Base-by-base conservation (phyloP, 2,888 invertebrate genomes). In the Eupelmus urozonus region DNA sequence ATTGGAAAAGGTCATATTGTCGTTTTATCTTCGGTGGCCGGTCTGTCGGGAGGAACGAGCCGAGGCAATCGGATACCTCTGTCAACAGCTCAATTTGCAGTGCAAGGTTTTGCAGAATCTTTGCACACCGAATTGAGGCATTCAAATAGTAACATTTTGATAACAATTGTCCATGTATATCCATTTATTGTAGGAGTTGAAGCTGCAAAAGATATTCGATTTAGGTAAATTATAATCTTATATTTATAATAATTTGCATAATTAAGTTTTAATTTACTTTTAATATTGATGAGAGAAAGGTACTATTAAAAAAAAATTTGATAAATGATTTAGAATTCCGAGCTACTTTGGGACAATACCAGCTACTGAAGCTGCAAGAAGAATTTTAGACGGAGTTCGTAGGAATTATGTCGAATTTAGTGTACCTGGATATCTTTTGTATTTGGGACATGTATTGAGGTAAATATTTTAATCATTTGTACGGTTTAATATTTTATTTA, bases 341-440 rank as follows among this genome's bases (percentile, higher is more conserved):
- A 93, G 93, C 83, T 93, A 93, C 84, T 93, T 93, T 82, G 93
- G 94, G 11, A 93, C 93, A 11, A 92, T 93, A 83, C 91, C 92
- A 40, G 92, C 93, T 0, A 85, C 87, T 1, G 90, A 91, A 57
- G 94, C 93, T 7, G 94, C 94, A 0, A 86, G 85, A 59, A 91
- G 90, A 67, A 93, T 94, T 66, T 87, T 94, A 20, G 92, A 93
- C 55, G 93, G 93, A 29, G 92, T 94, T 2, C 90, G 93, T 11
- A 90, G 93, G 57, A 93, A 94, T 86, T 92, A 92, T 82, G 91
- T 91, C 4, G 93, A 93, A 85, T 92, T 93, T 27, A 93, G 93
- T 51, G 92, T 94, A 11, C 94, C 94, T 0, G 92, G 92, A 80
- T 92, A 93, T 85, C 85, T 93, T 63, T 85, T 93, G 4, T 92